These are phyloP conservation scores for Epicauta chinensis DNA, from an alignment of 1,140 invertebrate species.

Conservation along the genomic window DNA sequence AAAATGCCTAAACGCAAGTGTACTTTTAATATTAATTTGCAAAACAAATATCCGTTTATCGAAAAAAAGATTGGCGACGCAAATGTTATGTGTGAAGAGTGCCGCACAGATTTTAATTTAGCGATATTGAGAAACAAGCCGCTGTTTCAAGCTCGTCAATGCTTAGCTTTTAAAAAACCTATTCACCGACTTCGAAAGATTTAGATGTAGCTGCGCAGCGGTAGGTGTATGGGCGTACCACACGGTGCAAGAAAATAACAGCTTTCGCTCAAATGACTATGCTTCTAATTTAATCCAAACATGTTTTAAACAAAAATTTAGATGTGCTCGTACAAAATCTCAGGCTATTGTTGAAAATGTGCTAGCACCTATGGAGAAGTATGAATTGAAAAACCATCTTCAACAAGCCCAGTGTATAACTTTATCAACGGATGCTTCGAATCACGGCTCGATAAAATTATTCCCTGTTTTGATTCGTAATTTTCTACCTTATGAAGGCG, in stretches of 20 bases:
- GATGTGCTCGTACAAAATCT: constrained; percentile 34
- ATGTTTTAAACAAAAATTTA: constrained; percentile 32
- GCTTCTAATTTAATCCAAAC: constrained; percentile 29
- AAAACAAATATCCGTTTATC: constrained; percentile 27
- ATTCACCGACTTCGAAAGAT: too few relatives aligned
- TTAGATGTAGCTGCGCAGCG: background rate
- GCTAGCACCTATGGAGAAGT: constrained; percentile 17
- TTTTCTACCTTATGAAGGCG: too few relatives aligned
- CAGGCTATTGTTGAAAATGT: constrained; percentile 32
- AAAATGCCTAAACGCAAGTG: constrained; percentile 24
- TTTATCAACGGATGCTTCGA: too few relatives aligned
- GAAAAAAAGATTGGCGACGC: constrained; percentile 30
- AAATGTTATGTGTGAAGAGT: constrained; percentile 38
- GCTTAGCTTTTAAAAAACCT: background rate
- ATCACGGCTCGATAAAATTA: too few relatives aligned
- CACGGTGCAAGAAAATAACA: constrained; percentile 35
- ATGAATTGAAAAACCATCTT: too few relatives aligned
- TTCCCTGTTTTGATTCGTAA: too few relatives aligned
- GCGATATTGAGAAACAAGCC: constrained; percentile 37
- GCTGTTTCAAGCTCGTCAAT: constrained; percentile 32
- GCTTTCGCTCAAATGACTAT: constrained; percentile 36
- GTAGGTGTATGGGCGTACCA: constrained; percentile 34
- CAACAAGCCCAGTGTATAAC: too few relatives aligned
- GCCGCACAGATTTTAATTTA: constrained; percentile 33
- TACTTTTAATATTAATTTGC: constrained; percentile 20